Evolutionary conservation across 2,888 invertebrate species (phyloP).

Genomic region (Omphaloscelis lunosa): DNA sequence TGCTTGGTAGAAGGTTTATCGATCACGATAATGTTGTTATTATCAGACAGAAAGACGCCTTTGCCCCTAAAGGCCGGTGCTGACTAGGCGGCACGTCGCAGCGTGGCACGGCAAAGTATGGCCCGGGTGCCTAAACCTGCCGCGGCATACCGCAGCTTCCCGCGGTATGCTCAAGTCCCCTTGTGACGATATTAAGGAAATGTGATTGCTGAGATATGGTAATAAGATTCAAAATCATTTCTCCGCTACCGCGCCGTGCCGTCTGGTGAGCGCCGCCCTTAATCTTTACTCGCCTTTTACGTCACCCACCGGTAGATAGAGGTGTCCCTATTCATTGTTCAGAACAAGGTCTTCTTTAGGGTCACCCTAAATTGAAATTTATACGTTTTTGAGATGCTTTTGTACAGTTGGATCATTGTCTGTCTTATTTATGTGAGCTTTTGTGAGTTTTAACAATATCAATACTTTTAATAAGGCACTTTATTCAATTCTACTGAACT

Average conservation of each 20-base stretch:
- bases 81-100: neutral
- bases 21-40: constrained; percentile 29
- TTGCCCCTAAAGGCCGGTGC: neutral
- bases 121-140: too few relatives aligned
- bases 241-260: neutral
- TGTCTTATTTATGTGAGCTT: constrained; percentile 9
- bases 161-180: neutral
- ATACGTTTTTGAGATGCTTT: constrained; percentile 19
- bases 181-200: neutral
- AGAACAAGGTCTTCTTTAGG: constrained; percentile 6
- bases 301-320: constrained; percentile 3
- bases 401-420: constrained; percentile 17
- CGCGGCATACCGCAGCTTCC: neutral
- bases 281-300: constrained; percentile 15
- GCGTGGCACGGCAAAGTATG: neutral
- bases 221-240: neutral
- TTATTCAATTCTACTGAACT: neutral
- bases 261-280: neutral
- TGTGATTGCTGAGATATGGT: neutral
- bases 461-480: neutral
- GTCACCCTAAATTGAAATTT: constrained; percentile 30
- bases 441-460: neutral
- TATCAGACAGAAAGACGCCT: constrained; percentile 43
- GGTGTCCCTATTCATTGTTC: constrained; percentile 26
- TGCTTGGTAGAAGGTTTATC: constrained; percentile 12